These are phyloP conservation scores for Callinectes sapidus DNA, from an alignment of 2,888 invertebrate genomes.

Conservation along the genomic window DNA sequence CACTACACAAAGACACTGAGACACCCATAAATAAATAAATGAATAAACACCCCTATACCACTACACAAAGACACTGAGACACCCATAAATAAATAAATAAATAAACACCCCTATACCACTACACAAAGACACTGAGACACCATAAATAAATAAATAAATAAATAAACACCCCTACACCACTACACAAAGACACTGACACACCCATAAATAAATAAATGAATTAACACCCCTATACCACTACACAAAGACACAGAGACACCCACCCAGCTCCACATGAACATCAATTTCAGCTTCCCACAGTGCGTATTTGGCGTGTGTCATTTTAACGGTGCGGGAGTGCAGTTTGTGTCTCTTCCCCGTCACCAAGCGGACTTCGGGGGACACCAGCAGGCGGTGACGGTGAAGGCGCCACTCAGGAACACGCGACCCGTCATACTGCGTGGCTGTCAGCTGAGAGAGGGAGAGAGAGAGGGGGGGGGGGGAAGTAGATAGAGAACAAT, in stretches of 20 bases:
- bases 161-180: too few relatives aligned
- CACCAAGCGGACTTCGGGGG: conserved; percentile 71
- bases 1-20: too few relatives aligned
- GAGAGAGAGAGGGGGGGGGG: not conserved
- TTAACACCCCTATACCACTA: too few relatives aligned
- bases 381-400: conserved; percentile 72
- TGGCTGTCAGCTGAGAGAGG: conserved; percentile 65
- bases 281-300: conserved; percentile 91
- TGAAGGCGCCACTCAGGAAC: conserved; percentile 62
- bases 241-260: not conserved
- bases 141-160: too few relatives aligned
- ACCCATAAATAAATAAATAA: too few relatives aligned
- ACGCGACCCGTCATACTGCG: conserved; percentile 66
- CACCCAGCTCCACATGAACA: conserved; percentile 82
- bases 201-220: not conserved
- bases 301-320: conserved; percentile 83
- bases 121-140: too few relatives aligned
- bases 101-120: too few relatives aligned
- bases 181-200: not conserved
- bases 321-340: conserved; percentile 80
- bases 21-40: too few relatives aligned
- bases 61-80: too few relatives aligned
- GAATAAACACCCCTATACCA: too few relatives aligned
- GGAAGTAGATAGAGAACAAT: not conserved
- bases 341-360: conserved; percentile 82